These are phyloP conservation scores for Panulirus ornatus DNA, from an alignment of 1,140 invertebrate genomes.

Conservation along the genomic window DNA sequence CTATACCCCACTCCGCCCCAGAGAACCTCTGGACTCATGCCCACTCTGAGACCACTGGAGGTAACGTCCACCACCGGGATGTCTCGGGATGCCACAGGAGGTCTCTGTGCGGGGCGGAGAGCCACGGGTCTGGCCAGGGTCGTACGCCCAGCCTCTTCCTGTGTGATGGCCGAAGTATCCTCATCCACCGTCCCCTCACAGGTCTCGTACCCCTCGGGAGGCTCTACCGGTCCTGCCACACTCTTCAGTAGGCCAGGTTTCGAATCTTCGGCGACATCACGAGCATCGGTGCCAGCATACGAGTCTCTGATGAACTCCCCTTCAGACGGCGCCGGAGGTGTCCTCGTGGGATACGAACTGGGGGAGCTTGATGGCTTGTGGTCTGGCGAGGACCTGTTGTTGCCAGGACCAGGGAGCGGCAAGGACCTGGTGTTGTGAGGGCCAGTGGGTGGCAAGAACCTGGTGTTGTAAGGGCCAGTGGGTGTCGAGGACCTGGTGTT, in stretches of 20 bases:
- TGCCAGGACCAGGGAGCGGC: not conserved
- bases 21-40: not conserved
- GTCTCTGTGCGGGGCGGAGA: conserved; percentile 3
- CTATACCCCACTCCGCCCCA: not conserved
- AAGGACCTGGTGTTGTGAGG: not conserved
- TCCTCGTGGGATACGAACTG: not conserved
- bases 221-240: too few species aligned
- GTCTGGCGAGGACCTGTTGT: not conserved
- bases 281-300: too few species aligned
- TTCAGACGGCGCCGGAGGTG: not conserved
- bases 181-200: not conserved
- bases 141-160: not conserved
- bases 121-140: conserved; percentile 27
- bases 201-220: not conserved
- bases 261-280: not conserved
- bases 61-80: not conserved
- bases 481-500: not conserved
- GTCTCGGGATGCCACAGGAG: not conserved
- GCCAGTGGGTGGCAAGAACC: not conserved
- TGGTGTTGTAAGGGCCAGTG: not conserved
- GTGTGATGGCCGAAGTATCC: not conserved
- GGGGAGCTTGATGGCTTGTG: not conserved
- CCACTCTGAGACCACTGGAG: not conserved
- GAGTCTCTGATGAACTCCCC: not conserved
- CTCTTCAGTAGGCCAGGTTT: too few species aligned